Conservation (phyloP, 2,888 invertebrate species). For the Diplolepis rosae region DNA sequence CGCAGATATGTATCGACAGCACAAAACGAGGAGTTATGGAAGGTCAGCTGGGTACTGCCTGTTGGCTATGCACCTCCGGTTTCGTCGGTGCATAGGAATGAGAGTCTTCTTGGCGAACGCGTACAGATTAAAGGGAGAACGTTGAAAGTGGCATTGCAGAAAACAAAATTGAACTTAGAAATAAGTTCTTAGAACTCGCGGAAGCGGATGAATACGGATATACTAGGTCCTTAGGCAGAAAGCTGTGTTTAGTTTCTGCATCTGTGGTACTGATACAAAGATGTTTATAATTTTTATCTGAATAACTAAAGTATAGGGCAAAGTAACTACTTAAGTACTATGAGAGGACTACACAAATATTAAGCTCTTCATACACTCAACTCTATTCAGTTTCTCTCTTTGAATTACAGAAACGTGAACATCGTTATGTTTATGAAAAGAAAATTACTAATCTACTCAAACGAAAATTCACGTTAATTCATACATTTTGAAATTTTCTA, state of each 20-base stretch:
- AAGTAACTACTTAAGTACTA: background rate
- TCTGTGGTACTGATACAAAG: background rate
- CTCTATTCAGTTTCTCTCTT: background rate
- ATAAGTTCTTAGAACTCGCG: background rate
- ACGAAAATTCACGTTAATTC: too few species aligned
- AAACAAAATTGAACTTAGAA: background rate
- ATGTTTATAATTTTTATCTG: background rate
- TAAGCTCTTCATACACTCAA: background rate
- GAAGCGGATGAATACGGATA: background rate
- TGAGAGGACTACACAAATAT: background rate
- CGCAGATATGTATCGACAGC: slow-evolving; percentile 54
- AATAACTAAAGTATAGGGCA: background rate
- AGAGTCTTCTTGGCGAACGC: slow-evolving; percentile 23
- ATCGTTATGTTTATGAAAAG: background rate
- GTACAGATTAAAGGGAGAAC: slow-evolving; percentile 35
- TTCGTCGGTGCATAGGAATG: slow-evolving; percentile 33
- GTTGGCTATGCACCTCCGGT: slow-evolving; percentile 37
- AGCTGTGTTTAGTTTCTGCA: background rate
- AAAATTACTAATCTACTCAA: too few species aligned
- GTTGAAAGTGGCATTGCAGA: slow-evolving; percentile 20
- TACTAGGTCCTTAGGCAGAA: background rate
- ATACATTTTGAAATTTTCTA: too few species aligned
- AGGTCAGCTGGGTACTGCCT: slow-evolving; percentile 44
- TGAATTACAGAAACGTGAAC: background rate
- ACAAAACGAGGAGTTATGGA: slow-evolving; percentile 47